Evolutionary conservation across 2,797 vertebrate genomes (phyloP), one percentile per base, ranked within the genome.

Genomic region (Poeciliopsis gracilis): DNA sequence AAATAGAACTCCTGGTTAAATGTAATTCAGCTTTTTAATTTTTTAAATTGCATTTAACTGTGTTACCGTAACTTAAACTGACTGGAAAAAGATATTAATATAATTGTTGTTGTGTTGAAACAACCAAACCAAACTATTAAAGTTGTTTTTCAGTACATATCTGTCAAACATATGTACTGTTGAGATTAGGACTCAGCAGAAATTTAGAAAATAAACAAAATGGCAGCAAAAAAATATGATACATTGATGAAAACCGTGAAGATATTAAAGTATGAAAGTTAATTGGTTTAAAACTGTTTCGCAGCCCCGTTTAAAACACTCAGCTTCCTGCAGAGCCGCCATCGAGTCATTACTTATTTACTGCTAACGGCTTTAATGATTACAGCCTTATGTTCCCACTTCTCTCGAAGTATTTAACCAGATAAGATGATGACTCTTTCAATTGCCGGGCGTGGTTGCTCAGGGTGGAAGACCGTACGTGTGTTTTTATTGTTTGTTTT

Each of bases 381-480:
- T 38, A 1, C 10, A 8, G 9, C 38, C 33, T 66, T 23, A 38
- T 41, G 10, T 67, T 25, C 36, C 36, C 23, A n/a, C 23, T 67
- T 25, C 66, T n/a, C 38, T 20, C 13, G 25, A 67, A 43, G 66
- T 41, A 43, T 67, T n/a, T 41, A n/a, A 25, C 25, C 36, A 67
- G 10, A 4, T 7, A 41, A 67, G 20, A 67, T 12, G 66, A 30
- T 59, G 36, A 55, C 61, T 12, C 61, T 66, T 51, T 63, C 36
- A 38, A 66, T 23, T 36, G 61, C 61, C 33, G 1, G 61, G 18
- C 2, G 69, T 47, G 43, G 43, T 28, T 5, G n/a, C 43, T 47
- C 78, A 63, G 77, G 80, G 78, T 83, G 12, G 30, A 53, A 61
- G 41, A 38, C 46, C 20, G 18, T 38, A 10, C 13, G 36, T 38